Conservation (phyloP, 2,797 vertebrate species). For the Nasua narica region DNA sequence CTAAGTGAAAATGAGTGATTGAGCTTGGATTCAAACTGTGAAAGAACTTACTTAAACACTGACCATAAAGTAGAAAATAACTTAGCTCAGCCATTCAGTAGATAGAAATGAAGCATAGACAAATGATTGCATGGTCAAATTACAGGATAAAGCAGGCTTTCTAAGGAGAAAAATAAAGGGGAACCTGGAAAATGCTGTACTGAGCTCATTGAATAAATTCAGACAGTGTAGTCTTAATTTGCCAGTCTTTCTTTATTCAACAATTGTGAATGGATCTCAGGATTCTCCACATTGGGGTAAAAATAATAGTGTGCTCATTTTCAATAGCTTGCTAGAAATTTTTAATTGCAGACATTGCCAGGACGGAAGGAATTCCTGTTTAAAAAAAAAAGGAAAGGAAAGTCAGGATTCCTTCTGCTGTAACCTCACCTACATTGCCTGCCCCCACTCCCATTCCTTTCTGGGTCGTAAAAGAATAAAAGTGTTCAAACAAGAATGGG, state of each 20-base stretch:
- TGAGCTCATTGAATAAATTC: background rate
- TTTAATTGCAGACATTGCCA: constrained; percentile 9
- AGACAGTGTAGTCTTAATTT: background rate
- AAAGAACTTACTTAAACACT: background rate
- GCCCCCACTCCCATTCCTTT: background rate
- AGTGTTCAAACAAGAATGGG: background rate
- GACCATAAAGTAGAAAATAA: constrained; percentile 41
- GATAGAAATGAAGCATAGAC: constrained; percentile 25
- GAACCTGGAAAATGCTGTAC: background rate
- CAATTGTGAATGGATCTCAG: background rate
- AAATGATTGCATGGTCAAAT: constrained; percentile 29
- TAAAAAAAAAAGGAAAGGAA: background rate
- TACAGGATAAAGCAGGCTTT: background rate
- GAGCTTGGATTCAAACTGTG: background rate
- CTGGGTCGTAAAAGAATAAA: background rate
- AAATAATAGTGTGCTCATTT: constrained; percentile 34
- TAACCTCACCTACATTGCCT: background rate
- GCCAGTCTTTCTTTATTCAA: background rate
- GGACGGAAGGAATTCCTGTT: background rate
- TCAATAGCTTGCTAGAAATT: background rate
- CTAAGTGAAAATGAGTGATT: background rate
- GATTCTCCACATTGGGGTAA: background rate
- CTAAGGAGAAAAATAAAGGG: background rate
- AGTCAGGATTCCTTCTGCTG: background rate
- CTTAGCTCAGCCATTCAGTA: constrained; percentile 7